Conservation (phyloP, 2,888 invertebrate genomes). For the Phytoseiulus persimilis region DNA sequence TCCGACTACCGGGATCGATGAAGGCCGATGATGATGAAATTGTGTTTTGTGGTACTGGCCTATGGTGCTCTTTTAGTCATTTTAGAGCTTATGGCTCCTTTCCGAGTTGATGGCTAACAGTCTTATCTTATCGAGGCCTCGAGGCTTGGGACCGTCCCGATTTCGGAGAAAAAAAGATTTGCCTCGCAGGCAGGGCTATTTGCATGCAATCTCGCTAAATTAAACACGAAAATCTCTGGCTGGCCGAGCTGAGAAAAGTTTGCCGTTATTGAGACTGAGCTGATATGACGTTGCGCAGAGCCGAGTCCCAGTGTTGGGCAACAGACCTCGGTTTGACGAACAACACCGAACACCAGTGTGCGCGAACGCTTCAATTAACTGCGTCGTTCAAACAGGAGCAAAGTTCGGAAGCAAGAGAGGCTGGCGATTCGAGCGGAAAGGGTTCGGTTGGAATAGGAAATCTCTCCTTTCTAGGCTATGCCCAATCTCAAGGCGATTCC, state of each 20-base stretch:
- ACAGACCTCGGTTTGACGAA: not conserved
- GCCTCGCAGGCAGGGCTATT: not conserved
- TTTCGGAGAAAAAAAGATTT: not conserved
- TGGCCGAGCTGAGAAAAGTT: not conserved
- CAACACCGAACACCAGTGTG: no score
- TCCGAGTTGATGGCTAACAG: not conserved
- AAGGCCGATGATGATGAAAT: not conserved
- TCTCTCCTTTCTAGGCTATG: no score
- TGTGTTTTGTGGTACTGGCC: not conserved
- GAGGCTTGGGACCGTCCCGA: not conserved
- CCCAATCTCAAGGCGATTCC: no score
- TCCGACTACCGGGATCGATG: not conserved
- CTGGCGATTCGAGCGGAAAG: no score
- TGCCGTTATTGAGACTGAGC: not conserved
- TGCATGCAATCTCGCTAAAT: conserved; percentile 5
- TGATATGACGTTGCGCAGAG: not conserved
- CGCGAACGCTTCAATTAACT: no score
- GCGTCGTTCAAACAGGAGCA: no score
- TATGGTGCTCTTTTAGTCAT: not conserved
- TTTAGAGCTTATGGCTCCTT: not conserved
- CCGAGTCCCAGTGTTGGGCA: not conserved
- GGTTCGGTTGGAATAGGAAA: no score
- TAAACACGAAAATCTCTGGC: not conserved
- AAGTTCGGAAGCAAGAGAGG: no score
- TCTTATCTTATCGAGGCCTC: not conserved